These are phyloP conservation scores for Sarcophaga carnaria DNA, from an alignment of 2,888 invertebrate species.

Conservation along the genomic window DNA sequence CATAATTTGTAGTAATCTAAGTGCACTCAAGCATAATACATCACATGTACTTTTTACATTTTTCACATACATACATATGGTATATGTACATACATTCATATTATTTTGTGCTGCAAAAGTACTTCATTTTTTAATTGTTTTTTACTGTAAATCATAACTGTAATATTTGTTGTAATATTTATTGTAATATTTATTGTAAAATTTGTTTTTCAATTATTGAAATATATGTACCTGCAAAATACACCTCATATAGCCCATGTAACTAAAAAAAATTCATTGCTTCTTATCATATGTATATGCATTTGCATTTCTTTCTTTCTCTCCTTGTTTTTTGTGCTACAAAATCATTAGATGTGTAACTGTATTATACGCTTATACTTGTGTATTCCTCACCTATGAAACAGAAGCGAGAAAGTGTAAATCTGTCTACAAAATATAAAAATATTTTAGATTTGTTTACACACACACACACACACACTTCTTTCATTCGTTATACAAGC, in stretches of 20 bases:
- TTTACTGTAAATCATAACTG: no score
- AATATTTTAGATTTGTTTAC: conserved; percentile 10
- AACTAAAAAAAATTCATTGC: no score
- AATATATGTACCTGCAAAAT: not conserved
- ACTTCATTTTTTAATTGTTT: no score
- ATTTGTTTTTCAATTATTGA: no score
- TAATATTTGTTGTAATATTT: no score
- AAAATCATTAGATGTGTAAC: not conserved
- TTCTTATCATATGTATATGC: not conserved
- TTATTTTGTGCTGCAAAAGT: no score
- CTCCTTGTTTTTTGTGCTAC: no score
- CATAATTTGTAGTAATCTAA: conserved; percentile 44
- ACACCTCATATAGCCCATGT: not conserved
- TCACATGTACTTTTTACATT: not conserved
- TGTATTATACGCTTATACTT: not conserved
- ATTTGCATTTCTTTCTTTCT: not conserved
- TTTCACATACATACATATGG: conserved; percentile 5
- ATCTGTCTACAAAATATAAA: not conserved
- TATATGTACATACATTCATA: conserved; percentile 11
- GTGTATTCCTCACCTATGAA: conserved; percentile 12
- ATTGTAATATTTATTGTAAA: no score
- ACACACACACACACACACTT: conserved; percentile 20
- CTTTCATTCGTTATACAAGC: conserved; percentile 52
- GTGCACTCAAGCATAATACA: conserved; percentile 25
- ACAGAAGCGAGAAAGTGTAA: not conserved